Conservation (phyloP, 2,888 invertebrate species). For the Scaptomyza polygonia region DNA sequence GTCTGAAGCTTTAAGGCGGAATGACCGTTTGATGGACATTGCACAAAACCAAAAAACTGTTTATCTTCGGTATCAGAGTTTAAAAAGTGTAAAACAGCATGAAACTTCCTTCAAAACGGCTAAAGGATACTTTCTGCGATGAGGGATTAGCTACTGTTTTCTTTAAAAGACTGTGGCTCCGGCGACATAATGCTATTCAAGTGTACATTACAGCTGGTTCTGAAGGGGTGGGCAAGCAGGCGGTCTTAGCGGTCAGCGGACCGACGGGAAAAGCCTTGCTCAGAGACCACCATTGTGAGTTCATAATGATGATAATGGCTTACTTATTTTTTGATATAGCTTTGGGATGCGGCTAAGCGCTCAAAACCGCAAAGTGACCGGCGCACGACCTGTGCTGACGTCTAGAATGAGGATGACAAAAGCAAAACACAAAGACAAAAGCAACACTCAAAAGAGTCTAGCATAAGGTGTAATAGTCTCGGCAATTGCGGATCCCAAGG, state of each 20-base stretch:
- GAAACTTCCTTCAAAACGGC: slow-evolving; percentile 21
- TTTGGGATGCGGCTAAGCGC: slow-evolving; percentile 80
- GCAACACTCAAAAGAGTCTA: slow-evolving; percentile 39
- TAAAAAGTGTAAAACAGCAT: slow-evolving; percentile 22
- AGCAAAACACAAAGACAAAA: slow-evolving; percentile 5
- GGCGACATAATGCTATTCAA: slow-evolving; percentile 20
- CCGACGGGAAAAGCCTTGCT: slow-evolving; percentile 21
- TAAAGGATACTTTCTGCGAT: slow-evolving; percentile 48
- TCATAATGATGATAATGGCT: slow-evolving; percentile 77
- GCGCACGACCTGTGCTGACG: slow-evolving; percentile 47
- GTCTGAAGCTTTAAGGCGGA: too few relatives aligned
- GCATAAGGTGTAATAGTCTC: slow-evolving; percentile 77
- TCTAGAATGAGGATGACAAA: slow-evolving; percentile 2
- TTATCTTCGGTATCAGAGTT: too few relatives aligned
- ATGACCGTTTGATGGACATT: too few relatives aligned
- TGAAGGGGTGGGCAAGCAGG: slow-evolving; percentile 12
- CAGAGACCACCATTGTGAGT: slow-evolving; percentile 62
- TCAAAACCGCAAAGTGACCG: slow-evolving; percentile 75
- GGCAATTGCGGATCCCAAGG: slow-evolving; percentile 39
- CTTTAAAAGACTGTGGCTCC: slow-evolving; percentile 50
- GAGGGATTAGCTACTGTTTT: too few relatives aligned
- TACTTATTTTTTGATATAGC: slow-evolving; percentile 74
- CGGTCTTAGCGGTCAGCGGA: slow-evolving; percentile 17
- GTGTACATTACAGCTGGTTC: slow-evolving; percentile 59
- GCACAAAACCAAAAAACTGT: too few relatives aligned